These are phyloP conservation scores for Semotilus atromaculatus DNA, from an alignment of 2,797 vertebrate genomes.

Conservation along the genomic window DNA sequence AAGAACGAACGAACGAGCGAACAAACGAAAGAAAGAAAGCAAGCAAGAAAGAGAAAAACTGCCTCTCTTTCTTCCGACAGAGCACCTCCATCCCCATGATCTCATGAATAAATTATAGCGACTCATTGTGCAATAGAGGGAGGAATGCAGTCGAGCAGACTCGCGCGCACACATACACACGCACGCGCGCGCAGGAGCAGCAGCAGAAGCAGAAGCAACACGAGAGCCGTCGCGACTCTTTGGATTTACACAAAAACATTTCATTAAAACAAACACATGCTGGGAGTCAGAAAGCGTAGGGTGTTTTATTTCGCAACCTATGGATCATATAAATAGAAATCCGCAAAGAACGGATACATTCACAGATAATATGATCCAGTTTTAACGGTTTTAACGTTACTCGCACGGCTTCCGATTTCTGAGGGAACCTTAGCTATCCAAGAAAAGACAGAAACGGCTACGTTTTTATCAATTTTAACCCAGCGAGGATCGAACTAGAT, in stretches of 20 bases:
- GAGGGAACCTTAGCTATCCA: constrained; percentile 6
- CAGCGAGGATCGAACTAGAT: background rate
- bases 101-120: constrained; percentile 82
- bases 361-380: constrained; percentile 11
- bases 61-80: constrained; percentile 70
- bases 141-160: constrained; percentile 67
- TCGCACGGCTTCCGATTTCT: constrained; percentile 40
- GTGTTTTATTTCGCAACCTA: background rate
- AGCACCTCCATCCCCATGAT: constrained; percentile 77
- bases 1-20: background rate
- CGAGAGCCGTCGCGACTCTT: constrained; percentile 19
- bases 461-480: background rate
- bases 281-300: background rate
- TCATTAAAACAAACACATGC: constrained; percentile 22
- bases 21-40: constrained; percentile 32
- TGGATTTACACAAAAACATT: constrained; percentile 48
- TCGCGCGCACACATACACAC: constrained; percentile 19
- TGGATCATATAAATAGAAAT: constrained; percentile 6
- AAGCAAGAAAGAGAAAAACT: constrained; percentile 69
- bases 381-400: constrained; percentile 20
- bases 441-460: background rate
- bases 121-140: constrained; percentile 79
- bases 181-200: constrained; percentile 23
- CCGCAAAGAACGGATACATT: background rate
- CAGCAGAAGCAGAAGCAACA: constrained; percentile 29